A percentile compares a stretch with the other conserved stretches of the same genome.
phyloP scores from a whole-genome alignment of 2,797 vertebrate species.

The Coluber constrictor region DNA sequence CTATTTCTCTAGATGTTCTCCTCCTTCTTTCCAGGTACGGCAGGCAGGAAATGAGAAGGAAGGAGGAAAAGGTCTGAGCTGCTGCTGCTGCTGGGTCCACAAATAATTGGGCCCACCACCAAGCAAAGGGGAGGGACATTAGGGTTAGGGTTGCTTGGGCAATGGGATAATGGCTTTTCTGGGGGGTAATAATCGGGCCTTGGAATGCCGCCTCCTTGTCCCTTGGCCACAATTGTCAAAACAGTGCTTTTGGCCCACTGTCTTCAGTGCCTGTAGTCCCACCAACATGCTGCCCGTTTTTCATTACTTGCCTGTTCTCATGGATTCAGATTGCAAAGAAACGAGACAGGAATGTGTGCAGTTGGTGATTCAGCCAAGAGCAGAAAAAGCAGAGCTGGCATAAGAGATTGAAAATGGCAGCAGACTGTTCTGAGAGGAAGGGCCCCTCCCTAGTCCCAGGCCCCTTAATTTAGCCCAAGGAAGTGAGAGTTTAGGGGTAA shows the following conservation, averaged over 20 bases:
- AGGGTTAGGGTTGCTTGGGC: background rate
- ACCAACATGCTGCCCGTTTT: background rate
- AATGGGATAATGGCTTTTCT: background rate
- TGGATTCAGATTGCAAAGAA: background rate
- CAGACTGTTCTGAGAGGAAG: background rate
- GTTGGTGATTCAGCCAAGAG: background rate
- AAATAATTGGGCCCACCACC: background rate
- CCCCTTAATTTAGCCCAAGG: background rate
- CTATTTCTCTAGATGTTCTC: background rate
- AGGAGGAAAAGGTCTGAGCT: background rate
- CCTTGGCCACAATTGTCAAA: background rate
- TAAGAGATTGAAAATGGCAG: background rate
- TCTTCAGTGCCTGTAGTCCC: background rate
- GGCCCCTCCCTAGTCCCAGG: background rate
- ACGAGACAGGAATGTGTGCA: background rate
- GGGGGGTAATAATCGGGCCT: background rate
- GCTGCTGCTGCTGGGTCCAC: background rate
- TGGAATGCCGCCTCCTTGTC: background rate
- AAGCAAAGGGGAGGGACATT: background rate
- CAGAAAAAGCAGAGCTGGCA: background rate
- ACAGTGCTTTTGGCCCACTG: background rate
- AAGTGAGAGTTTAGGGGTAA: background rate
- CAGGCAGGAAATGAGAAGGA: background rate
- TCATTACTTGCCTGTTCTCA: background rate
- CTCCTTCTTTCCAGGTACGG: background rate